Percentiles rank a stretch among this genome's conserved stretches.
Conservation (phyloP, 2,113 vertebrate genomes). For the Pholis gunnellus region DNA sequence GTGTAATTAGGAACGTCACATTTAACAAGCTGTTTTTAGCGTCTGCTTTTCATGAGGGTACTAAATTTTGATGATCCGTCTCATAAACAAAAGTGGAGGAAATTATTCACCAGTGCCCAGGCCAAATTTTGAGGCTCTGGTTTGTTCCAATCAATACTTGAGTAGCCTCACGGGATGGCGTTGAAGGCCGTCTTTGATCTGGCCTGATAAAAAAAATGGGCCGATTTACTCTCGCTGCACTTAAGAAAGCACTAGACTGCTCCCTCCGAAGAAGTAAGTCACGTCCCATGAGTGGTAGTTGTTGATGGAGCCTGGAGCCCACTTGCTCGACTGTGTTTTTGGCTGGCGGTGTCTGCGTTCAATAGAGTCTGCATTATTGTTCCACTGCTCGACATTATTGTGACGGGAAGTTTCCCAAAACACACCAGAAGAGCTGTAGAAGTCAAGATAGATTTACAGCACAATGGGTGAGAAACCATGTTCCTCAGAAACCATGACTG, state of each 20-base stretch:
- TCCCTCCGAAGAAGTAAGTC: conserved; percentile 20
- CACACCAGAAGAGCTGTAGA: conserved; percentile 48
- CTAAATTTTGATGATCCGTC: conserved; percentile 35
- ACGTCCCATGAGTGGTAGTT: conserved; percentile 38
- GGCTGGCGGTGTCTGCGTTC: conserved; percentile 33
- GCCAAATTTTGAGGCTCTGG: neutral
- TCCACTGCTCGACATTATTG: conserved; percentile 24
- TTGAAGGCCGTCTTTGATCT: conserved; percentile 45
- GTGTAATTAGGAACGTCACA: conserved; percentile 35
- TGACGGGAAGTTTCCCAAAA: conserved; percentile 57
- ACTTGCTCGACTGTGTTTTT: conserved; percentile 22
- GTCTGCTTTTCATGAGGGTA: conserved; percentile 25
- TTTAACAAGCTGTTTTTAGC: conserved; percentile 28
- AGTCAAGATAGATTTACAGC: conserved; percentile 18
- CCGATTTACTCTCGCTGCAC: conserved; percentile 26
- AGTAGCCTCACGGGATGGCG: conserved; percentile 5
- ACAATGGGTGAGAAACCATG: conserved; percentile 49
- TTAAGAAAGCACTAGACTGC: conserved; percentile 35
- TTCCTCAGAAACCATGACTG: conserved; percentile 53
- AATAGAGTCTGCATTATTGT: conserved; percentile 56
- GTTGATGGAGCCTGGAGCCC: conserved; percentile 64
- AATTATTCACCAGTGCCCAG: neutral
- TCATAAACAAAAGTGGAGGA: conserved; percentile 19
- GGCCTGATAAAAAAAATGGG: conserved; percentile 33
- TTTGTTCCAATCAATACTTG: conserved; percentile 40